Conservation (phyloP, 1,140 invertebrate genomes). For the Periplaneta americana region DNA sequence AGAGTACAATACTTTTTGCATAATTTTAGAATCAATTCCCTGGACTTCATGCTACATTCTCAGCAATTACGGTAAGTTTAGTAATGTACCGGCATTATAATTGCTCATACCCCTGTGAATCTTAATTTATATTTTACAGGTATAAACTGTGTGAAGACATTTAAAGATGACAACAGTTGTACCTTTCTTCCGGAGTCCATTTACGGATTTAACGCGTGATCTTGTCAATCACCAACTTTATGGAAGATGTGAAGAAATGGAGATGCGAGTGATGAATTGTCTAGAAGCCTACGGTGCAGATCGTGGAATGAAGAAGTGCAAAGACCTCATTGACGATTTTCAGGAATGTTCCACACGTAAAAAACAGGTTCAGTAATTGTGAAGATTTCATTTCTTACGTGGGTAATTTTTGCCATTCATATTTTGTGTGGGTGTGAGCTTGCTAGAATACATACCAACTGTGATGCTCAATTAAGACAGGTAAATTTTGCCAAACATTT, state of each 20-base stretch:
- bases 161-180: background rate
- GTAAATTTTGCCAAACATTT: too few relatives aligned
- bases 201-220: constrained; percentile 59
- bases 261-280: constrained; percentile 62
- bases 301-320: constrained; percentile 48
- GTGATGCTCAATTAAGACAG: too few relatives aligned
- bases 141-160: background rate
- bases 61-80: too few relatives aligned
- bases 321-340: constrained; percentile 53
- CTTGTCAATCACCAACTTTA: constrained; percentile 54
- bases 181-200: constrained; percentile 54
- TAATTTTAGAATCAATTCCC: too few relatives aligned
- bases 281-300: constrained; percentile 65
- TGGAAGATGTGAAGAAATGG: constrained; percentile 54
- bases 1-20: too few relatives aligned
- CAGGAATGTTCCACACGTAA: constrained; percentile 52
- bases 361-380: constrained; percentile 44
- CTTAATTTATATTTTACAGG: background rate
- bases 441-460: too few relatives aligned
- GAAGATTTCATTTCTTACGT: too few relatives aligned
- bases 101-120: too few relatives aligned
- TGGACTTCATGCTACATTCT: too few relatives aligned
- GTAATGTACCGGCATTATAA: too few relatives aligned
- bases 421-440: too few relatives aligned
- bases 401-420: too few relatives aligned